These are phyloP conservation scores for Mus minutoides DNA, from an alignment of 2,797 vertebrate species.

Conservation along the genomic window DNA sequence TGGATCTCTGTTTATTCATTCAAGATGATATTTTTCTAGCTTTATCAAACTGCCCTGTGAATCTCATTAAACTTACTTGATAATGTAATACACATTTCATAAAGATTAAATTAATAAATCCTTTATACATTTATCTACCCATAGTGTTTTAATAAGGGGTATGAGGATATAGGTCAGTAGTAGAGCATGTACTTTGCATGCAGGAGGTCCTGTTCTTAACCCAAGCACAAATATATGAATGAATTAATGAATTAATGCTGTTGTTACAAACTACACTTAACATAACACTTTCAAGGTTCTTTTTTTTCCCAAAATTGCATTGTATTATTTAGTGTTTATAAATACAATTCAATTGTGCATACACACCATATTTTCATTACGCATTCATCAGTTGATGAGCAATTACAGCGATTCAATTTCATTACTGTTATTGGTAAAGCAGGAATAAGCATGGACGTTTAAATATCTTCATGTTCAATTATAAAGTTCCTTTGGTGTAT, in stretches of 20 bases:
- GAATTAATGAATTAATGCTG: neutral
- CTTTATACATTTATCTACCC: neutral
- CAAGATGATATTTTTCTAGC: neutral
- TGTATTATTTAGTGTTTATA: neutral
- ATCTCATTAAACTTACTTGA: neutral
- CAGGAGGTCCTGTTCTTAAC: too few species aligned
- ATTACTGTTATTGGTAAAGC: neutral
- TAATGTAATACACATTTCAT: neutral
- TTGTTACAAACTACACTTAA: neutral
- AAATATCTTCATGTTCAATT: neutral
- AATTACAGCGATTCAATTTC: neutral
- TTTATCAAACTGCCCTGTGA: neutral
- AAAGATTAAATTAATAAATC: constrained; percentile 16
- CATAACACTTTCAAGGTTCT: neutral
- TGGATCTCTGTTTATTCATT: neutral
- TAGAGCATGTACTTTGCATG: neutral
- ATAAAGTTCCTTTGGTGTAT: neutral
- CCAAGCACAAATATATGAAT: neutral
- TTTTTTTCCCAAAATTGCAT: neutral
- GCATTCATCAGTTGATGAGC: neutral
- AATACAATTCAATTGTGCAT: neutral
- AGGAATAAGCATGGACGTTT: neutral
- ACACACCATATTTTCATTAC: neutral
- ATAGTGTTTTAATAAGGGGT: neutral
- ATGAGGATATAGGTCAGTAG: neutral